phyloP scores from a whole-genome alignment of 2,888 invertebrate genomes.

The Caenorhabditis doughertyi region DNA sequence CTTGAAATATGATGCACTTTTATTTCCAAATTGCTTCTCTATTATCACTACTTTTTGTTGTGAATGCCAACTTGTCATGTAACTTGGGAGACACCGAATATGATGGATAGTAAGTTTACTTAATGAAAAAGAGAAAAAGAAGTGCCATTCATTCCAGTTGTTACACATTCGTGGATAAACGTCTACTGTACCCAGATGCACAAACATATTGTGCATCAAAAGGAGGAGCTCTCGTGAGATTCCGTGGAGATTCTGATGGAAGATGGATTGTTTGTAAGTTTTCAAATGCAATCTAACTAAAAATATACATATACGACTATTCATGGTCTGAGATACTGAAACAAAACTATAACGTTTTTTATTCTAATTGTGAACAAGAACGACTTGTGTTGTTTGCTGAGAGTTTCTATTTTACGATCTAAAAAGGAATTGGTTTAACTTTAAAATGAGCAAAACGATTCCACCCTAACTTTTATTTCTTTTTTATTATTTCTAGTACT shows the following conservation, averaged over 20 bases:
- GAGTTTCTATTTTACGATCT: too few relatives aligned
- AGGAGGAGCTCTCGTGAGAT: conserved; percentile 33
- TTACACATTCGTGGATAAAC: conserved; percentile 45
- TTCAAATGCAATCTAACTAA: too few relatives aligned
- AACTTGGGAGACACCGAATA: conserved; percentile 49
- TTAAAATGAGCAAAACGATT: too few relatives aligned
- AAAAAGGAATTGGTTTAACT: too few relatives aligned
- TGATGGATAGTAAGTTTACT: conserved; percentile 50
- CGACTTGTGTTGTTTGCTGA: too few relatives aligned
- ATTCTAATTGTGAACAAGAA: too few relatives aligned
- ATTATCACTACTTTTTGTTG: background rate
- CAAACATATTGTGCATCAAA: conserved; percentile 38
- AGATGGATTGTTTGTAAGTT: conserved; percentile 44
- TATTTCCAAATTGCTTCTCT: conserved; percentile 14
- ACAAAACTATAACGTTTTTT: too few relatives aligned
- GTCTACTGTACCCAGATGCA: conserved; percentile 35
- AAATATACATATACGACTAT: too few relatives aligned
- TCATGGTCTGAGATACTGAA: too few relatives aligned
- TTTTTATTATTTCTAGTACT: too few relatives aligned
- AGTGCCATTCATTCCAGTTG: conserved; percentile 13
- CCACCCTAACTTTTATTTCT: too few relatives aligned
- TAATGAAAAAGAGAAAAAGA: too few relatives aligned
- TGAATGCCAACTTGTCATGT: conserved; percentile 1
- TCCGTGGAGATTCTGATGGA: conserved; percentile 29
- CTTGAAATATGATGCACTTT: conserved; percentile 4